Evolutionary conservation across 2,888 invertebrate species (phyloP).

Genomic region (Heliconius hortense): DNA sequence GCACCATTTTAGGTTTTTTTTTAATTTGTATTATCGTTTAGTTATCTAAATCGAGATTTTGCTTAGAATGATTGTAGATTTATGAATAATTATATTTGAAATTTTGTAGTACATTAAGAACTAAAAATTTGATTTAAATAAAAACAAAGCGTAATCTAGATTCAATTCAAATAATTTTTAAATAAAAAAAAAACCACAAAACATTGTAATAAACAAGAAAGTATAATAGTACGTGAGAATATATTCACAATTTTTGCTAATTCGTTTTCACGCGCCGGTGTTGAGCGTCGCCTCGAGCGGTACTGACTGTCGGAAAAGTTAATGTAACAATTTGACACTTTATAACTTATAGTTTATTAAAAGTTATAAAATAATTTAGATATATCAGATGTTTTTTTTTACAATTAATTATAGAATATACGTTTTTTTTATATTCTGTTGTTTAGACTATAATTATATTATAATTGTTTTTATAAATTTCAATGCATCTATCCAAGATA

Average conservation of each 20-base stretch:
- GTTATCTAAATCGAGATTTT: background rate
- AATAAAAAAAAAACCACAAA: background rate
- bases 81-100: background rate
- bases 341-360: background rate
- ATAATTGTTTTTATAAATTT: background rate
- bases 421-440: background rate
- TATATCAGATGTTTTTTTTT: background rate
- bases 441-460: background rate
- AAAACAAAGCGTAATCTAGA: background rate
- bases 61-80: background rate
- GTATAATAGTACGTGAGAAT: background rate
- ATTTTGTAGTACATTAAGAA: background rate
- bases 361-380: background rate
- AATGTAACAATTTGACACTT: background rate
- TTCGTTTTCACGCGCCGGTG: constrained; percentile 35
- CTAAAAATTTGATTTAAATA: background rate
- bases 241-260: constrained; percentile 33
- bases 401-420: background rate
- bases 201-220: constrained; percentile 3
- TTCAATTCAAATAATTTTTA: background rate
- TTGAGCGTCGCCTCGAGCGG: constrained; percentile 38
- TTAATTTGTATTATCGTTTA: too few species aligned
- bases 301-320: constrained; percentile 34
- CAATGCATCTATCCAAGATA: too few species aligned
- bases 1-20: background rate